These are phyloP conservation scores for Eristalinus sepulchralis DNA, from an alignment of 2,888 invertebrate species.

Conservation along the genomic window DNA sequence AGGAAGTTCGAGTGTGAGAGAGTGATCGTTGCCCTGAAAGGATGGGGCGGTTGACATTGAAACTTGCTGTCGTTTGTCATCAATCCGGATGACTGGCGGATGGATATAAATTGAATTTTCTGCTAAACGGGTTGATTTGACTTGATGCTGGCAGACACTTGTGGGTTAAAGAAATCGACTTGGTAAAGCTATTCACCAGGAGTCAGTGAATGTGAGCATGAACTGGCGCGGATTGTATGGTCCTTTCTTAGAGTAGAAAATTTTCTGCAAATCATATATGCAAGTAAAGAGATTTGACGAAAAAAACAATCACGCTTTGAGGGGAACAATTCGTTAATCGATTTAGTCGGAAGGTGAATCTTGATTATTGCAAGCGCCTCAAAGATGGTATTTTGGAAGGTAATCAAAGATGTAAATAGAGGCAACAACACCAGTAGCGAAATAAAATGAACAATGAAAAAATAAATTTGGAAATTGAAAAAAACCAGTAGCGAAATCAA, in stretches of 20 bases:
- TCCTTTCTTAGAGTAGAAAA: background rate
- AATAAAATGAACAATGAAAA: no score
- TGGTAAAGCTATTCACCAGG: background rate
- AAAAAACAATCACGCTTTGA: no score
- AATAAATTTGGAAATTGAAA: no score
- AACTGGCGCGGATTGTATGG: background rate
- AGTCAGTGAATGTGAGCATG: background rate
- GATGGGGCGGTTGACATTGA: background rate
- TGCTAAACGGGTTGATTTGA: background rate
- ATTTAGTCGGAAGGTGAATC: no score
- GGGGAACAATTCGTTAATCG: no score
- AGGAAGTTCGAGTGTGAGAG: background rate
- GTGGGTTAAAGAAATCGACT: background rate
- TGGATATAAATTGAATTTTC: conserved; percentile 14
- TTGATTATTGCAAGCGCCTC: no score
- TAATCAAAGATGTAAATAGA: no score
- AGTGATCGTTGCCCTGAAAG: background rate
- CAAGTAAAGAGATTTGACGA: no score
- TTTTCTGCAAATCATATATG: no score
- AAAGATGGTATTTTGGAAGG: no score
- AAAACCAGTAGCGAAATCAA: no score
- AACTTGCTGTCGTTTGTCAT: background rate
- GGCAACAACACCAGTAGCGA: no score
- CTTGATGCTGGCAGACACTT: background rate
- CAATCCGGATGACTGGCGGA: conserved; percentile 9